A percentile compares a stretch with the other conserved stretches of the same genome.
Conservation (phyloP, 2,888 invertebrate species). For the Cybosia mesomella region DNA sequence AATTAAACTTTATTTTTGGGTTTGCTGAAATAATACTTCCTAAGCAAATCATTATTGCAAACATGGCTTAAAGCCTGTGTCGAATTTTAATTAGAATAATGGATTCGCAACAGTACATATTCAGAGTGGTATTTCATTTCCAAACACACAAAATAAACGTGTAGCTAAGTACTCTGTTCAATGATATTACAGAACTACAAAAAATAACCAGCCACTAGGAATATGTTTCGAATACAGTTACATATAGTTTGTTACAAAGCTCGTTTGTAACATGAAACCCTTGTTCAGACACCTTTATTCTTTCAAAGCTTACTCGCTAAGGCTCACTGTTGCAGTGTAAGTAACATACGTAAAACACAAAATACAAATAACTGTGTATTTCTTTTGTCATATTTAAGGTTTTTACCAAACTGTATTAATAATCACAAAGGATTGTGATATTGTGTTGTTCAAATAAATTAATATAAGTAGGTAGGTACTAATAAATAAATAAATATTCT, state of each 20-base stretch:
- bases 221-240: conserved; percentile 15
- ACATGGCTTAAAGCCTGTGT: neutral
- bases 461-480: too few relatives aligned
- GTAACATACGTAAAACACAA: neutral
- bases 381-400: neutral
- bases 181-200: neutral
- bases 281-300: conserved; percentile 18
- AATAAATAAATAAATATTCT: too few relatives aligned
- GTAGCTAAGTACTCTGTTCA: neutral
- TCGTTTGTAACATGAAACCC: conserved; percentile 9
- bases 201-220: neutral
- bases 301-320: neutral
- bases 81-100: neutral
- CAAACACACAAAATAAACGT: neutral
- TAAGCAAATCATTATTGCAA: neutral
- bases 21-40: neutral
- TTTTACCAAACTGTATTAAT: neutral
- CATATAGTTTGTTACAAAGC: conserved; percentile 5
- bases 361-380: neutral
- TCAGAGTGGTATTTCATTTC: neutral
- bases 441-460: too few relatives aligned
- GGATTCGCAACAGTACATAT: neutral
- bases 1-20: neutral
- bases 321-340: neutral
- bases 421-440: neutral